Evolutionary conservation across 1,140 invertebrate genomes (phyloP).

Genomic region (Diorhabda sublineata): DNA sequence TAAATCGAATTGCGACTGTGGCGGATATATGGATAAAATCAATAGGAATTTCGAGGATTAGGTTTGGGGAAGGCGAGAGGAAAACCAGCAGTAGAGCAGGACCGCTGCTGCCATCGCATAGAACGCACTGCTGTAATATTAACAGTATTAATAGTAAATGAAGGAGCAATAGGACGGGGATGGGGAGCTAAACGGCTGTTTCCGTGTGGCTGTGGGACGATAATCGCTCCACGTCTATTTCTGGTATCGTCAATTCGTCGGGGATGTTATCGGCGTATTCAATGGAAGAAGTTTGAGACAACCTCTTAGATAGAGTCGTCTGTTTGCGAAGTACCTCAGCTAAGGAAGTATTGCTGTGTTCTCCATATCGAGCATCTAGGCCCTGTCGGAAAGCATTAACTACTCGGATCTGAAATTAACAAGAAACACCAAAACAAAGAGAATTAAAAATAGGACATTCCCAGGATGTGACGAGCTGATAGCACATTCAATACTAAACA

Average conservation of each 20-base stretch:
- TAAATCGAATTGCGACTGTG: constrained; percentile 23
- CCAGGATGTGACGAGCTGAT: constrained; percentile 42
- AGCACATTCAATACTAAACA: constrained; percentile 46
- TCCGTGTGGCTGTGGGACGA: constrained; percentile 90
- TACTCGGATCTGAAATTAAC: constrained; percentile 88
- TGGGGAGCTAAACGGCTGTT: constrained; percentile 74
- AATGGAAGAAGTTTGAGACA: constrained; percentile 86
- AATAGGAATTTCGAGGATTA: background rate
- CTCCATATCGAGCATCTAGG: constrained; percentile 89
- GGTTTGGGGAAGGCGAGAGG: background rate
- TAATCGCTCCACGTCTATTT: constrained; percentile 85
- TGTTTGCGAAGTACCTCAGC: constrained; percentile 88
- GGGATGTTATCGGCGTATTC: constrained; percentile 86
- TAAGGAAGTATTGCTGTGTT: constrained; percentile 83
- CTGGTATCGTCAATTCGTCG: constrained; percentile 80
- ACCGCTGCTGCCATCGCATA: constrained; percentile 8
- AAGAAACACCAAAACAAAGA: constrained; percentile 48
- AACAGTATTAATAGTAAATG: constrained; percentile 18
- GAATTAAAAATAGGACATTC: constrained; percentile 48
- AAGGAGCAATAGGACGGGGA: constrained; percentile 23
- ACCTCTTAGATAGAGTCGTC: constrained; percentile 81
- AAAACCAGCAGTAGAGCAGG: constrained; percentile 15
- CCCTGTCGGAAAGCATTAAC: constrained; percentile 99
- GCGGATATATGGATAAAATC: background rate
- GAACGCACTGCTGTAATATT: background rate